phyloP scores from a whole-genome alignment of 2,797 vertebrate genomes.

The Hemitrygon akajei region DNA sequence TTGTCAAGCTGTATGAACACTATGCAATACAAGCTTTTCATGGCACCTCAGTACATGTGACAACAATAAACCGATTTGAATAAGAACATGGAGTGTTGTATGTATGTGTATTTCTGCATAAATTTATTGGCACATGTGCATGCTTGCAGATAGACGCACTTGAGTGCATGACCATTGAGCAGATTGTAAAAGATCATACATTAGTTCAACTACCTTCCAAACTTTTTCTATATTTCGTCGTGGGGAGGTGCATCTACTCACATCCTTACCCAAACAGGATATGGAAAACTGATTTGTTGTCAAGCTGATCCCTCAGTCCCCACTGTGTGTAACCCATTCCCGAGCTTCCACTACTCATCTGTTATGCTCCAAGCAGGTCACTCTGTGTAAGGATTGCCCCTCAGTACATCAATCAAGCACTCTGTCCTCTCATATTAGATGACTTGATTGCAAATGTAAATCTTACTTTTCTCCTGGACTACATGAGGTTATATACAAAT shows the following conservation, averaged over 20 bases:
- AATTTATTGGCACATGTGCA: not conserved
- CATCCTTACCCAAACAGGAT: not conserved
- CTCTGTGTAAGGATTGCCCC: not conserved
- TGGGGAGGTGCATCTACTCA: not conserved
- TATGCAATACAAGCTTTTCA: too few relatives aligned
- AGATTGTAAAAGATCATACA: not conserved
- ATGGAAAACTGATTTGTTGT: not conserved
- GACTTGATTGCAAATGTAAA: not conserved
- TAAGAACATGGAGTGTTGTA: too few relatives aligned
- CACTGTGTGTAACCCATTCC: not conserved
- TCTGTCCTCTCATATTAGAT: not conserved
- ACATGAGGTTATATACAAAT: not conserved
- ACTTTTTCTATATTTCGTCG: not conserved
- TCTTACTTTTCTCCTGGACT: not conserved
- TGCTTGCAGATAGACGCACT: not conserved
- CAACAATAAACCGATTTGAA: too few relatives aligned
- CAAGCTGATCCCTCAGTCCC: not conserved
- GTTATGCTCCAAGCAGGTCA: not conserved
- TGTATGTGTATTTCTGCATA: too few relatives aligned
- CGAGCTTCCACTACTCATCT: not conserved
- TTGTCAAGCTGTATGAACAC: too few relatives aligned
- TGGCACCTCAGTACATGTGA: too few relatives aligned
- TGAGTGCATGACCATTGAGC: not conserved
- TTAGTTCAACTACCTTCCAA: not conserved
- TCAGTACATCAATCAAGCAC: not conserved